Evolutionary conservation across 92 coral and sea anemone species (phyloP).

Genomic region (Zoanthus sociatus): DNA sequence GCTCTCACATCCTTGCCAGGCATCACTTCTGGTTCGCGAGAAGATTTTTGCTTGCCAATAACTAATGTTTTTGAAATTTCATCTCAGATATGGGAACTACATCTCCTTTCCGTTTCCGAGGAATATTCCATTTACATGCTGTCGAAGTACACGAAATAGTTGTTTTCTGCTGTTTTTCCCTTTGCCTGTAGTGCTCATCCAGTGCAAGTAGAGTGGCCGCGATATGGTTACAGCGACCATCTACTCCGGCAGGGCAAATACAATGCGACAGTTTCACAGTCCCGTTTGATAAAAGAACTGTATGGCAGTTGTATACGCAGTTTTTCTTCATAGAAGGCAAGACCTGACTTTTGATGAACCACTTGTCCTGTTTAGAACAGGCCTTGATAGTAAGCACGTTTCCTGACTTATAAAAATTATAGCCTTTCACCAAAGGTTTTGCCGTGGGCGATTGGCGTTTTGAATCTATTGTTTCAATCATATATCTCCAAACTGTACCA

Average conservation of each 20-base stretch:
- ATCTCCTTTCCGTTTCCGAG: constrained; percentile 58
- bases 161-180: not conserved
- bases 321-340: constrained; percentile 34
- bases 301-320: not conserved
- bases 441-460: constrained; percentile 39
- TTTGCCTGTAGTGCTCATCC: constrained; percentile 22
- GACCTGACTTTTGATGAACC: constrained; percentile 41
- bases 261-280: not conserved
- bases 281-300: not conserved
- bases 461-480: constrained; percentile 22
- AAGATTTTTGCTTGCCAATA: constrained; percentile 12
- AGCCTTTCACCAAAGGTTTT: constrained; percentile 49
- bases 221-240: constrained; percentile 39
- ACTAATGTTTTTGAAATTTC: constrained; percentile 45
- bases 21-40: not conserved
- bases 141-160: not conserved
- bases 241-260: constrained; percentile 36
- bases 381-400: constrained; percentile 24
- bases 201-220: constrained; percentile 52
- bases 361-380: not conserved
- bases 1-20: constrained; percentile 48
- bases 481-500: constrained; percentile 38
- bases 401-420: constrained; percentile 41
- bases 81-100: constrained; percentile 45
- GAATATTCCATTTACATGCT: constrained; percentile 36